Conservation (phyloP, 64 coral and sea anemone species). For the Platygyra sinensis region DNA sequence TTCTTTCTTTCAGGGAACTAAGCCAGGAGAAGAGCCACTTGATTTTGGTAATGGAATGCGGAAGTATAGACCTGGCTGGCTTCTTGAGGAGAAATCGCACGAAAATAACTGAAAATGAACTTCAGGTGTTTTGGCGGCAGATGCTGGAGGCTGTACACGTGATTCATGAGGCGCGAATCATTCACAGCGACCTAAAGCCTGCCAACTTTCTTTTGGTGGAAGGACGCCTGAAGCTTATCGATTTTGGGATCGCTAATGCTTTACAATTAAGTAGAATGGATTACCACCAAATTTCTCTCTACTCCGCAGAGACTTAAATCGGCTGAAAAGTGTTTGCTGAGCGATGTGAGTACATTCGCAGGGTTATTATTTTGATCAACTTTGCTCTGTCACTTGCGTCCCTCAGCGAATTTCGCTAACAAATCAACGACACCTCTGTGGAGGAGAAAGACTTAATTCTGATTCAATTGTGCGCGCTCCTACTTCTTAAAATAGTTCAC, state of each 20-base stretch:
- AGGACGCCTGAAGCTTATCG: conserved; percentile 88
- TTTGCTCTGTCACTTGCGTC: too few species aligned
- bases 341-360: too few species aligned
- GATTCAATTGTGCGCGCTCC: too few species aligned
- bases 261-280: conserved; percentile 74
- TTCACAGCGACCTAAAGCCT: conserved; percentile 95
- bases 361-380: background rate
- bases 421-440: too few species aligned
- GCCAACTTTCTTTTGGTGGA: conserved; percentile 97
- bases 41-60: conserved; percentile 86
- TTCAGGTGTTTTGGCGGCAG: conserved; percentile 83
- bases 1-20: conserved; percentile 77
- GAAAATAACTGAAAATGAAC: conserved; percentile 71
- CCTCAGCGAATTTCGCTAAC: too few species aligned
- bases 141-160: conserved; percentile 95
- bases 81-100: conserved; percentile 83
- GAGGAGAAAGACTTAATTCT: too few species aligned
- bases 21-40: conserved; percentile 71
- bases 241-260: conserved; percentile 95
- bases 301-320: too few species aligned
- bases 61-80: conserved; percentile 88
- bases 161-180: conserved; percentile 83
- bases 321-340: too few species aligned
- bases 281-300: too few species aligned
- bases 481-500: too few species aligned